A percentile compares a stretch with the other conserved stretches of the same genome.
These are phyloP conservation scores for Trichechus manatus DNA, from an alignment of 2,113 vertebrate species.

Conservation along the genomic window DNA sequence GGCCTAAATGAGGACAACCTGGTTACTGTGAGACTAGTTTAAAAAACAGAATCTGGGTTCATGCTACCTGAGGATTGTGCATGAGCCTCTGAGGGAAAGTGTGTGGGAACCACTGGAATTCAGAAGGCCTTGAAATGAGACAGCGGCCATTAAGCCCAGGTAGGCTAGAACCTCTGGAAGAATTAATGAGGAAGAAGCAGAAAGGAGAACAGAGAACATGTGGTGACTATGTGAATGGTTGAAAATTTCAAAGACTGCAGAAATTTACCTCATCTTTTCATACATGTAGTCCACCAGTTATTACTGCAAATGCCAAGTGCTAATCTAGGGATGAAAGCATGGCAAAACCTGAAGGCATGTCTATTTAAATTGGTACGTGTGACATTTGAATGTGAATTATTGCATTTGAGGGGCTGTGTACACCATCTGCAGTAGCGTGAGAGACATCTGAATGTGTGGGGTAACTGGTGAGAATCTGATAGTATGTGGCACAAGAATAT, in stretches of 20 bases:
- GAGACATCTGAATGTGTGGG: not conserved
- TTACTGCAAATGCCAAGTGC: not conserved
- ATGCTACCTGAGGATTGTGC: too few species aligned
- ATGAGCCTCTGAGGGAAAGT: too few species aligned
- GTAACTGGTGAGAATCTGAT: not conserved
- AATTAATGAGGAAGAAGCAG: not conserved
- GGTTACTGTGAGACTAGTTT: too few species aligned
- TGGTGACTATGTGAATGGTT: not conserved
- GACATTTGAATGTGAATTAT: constrained; percentile 33
- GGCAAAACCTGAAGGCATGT: not conserved
- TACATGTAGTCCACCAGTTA: not conserved
- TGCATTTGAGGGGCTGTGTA: not conserved
- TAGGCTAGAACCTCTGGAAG: not conserved
- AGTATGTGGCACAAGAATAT: not conserved
- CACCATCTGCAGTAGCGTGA: not conserved
- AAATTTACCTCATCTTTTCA: not conserved
- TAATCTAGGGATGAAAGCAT: not conserved
- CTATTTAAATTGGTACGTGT: constrained; percentile 11
- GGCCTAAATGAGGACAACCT: too few species aligned
- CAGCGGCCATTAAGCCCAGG: not conserved
- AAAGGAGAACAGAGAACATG: not conserved
- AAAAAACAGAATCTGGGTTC: too few species aligned
- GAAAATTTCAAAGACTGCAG: not conserved
- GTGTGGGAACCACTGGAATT: too few species aligned
- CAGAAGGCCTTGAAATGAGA: not conserved